Conservation (phyloP, 2,113 vertebrate species). For the Catharus minimus region DNA sequence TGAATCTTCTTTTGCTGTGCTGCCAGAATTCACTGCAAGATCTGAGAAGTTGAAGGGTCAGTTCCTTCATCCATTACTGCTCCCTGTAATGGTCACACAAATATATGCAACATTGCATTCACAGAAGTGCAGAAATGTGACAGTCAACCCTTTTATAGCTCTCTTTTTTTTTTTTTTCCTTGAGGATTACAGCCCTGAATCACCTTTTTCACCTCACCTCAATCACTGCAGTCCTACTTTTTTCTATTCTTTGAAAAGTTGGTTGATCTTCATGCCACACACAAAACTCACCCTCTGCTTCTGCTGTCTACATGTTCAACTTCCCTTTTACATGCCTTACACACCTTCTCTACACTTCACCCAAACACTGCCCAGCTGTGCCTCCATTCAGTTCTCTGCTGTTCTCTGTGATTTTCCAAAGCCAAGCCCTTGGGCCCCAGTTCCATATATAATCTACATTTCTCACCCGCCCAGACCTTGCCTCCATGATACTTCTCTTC, state of each 20-base stretch:
- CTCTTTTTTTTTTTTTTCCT: background rate
- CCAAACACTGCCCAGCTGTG: fast-evolving
- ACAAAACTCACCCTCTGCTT: background rate
- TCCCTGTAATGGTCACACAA: background rate
- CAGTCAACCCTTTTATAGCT: background rate
- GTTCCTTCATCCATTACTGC: background rate
- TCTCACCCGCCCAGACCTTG: background rate
- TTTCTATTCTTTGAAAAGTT: background rate
- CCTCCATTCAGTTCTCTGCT: background rate
- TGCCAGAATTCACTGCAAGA: background rate
- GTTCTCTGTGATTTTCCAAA: background rate
- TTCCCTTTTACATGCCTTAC: background rate
- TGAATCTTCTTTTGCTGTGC: background rate
- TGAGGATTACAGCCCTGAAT: background rate
- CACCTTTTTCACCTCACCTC: background rate
- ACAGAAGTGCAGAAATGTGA: background rate
- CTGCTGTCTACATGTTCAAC: background rate
- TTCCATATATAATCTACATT: fast-evolving
- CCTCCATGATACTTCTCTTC: background rate
- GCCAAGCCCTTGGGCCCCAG: background rate
- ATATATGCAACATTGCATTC: background rate
- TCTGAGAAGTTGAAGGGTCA: background rate
- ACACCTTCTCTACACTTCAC: background rate
- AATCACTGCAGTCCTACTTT: background rate
- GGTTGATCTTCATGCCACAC: background rate